Base-by-base conservation (phyloP, 1,140 invertebrate genomes). In the Platyura marginata region DNA sequence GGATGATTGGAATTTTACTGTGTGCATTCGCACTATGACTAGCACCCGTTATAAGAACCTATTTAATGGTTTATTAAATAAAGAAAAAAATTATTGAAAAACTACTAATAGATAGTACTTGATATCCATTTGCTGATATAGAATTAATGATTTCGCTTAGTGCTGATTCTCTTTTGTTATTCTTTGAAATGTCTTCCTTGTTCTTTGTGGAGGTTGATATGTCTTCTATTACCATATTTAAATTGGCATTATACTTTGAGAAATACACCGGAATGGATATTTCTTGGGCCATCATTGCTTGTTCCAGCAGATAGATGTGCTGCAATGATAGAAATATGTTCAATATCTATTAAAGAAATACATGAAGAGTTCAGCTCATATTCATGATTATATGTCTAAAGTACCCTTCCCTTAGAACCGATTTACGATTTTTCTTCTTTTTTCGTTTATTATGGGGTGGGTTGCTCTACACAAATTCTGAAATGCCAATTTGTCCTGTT, bases 111-210 rank as follows among this genome's bases (percentile, higher is more conserved):
- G n/a, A n/a, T n/a, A n/a, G 78, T 46, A 91, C 72, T 65, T 92
- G 87, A 57, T 88, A 90, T 21, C 90, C 89, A 72, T 90, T 93
- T 5, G 87, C 87, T n/a, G 84, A 82, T 22, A 93, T 76, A 19
- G 84, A 78, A 53, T 80, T 78, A 40, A 92, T 62, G 53, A 95
- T 66, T 13, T 85, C 84, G 59, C 84, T 76, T 29, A 80, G 59
- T 19, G 84, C 84, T 25, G 79, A 75, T 52, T 74, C 70, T 36
- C 63, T 42, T 64, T 59, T n/a, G 62, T 5, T 61, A 59, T 41
- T 62, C 61, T 62, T 68, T 62, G 56, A 56, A 22, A 52, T 47
- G 13, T 51, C 50, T 10, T 53, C 47, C 48, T 52, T 55, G 44
- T 69, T 63, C 41, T 58, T 67, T n/a, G n/a, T n/a, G 51, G 56